These are phyloP conservation scores for Acanthaster planci DNA, from an alignment of 35 echinoderm and acorn worm species.

Conservation along the genomic window DNA sequence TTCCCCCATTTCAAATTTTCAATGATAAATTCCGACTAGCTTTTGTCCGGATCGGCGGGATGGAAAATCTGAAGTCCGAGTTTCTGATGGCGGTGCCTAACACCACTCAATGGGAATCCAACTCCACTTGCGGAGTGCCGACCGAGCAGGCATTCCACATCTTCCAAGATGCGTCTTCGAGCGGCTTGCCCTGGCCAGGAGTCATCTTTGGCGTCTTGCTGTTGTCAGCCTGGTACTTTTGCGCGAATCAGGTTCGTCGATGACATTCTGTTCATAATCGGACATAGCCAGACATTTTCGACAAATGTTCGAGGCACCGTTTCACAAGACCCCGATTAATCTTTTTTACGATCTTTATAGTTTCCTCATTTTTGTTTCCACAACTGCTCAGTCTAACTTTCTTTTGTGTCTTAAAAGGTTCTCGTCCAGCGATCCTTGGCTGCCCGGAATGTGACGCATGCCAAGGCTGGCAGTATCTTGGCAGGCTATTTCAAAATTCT, in stretches of 20 bases:
- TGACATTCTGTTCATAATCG: no score
- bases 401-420: constrained; percentile 47
- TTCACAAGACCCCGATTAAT: no score
- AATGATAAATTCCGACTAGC: no score
- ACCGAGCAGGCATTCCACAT: constrained; percentile 88
- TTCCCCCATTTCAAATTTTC: no score
- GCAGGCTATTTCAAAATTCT: constrained; percentile 72
- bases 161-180: constrained; percentile 62
- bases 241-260: constrained; percentile 87
- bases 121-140: constrained; percentile 69
- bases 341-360: no score
- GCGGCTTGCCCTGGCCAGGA: constrained; percentile 93
- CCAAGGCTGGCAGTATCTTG: constrained; percentile 74
- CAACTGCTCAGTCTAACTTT: no score
- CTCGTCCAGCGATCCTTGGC: constrained; percentile 82
- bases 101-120: constrained; percentile 56
- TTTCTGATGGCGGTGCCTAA: constrained; percentile 82
- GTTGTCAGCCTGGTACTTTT: constrained; percentile 98
- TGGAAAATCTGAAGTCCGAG: no score
- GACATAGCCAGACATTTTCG: no score
- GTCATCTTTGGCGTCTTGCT: constrained; percentile 94
- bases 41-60: no score
- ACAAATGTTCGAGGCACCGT: no score
- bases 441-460: constrained; percentile 62
- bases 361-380: no score